These are phyloP conservation scores for Rugalucina vietnamica DNA, from an alignment of 2,888 invertebrate genomes.

Conservation along the genomic window DNA sequence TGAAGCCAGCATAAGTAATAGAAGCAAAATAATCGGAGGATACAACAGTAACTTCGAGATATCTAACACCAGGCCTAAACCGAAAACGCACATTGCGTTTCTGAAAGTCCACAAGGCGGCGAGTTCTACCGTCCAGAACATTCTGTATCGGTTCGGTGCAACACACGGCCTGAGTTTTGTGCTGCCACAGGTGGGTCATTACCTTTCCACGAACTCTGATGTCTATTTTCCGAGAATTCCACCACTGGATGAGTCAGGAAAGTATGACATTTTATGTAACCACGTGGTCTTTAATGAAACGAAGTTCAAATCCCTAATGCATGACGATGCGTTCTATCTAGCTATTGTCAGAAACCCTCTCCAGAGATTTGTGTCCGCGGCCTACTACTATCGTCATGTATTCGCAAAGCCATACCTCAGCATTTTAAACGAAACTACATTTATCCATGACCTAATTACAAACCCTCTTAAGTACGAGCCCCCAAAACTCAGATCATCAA, in stretches of 20 bases:
- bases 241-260: not conserved
- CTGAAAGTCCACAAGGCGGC: conserved; percentile 39
- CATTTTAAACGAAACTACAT: not conserved
- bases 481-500: not conserved
- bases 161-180: not conserved
- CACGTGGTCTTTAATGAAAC: not conserved
- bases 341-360: not conserved
- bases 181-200: not conserved
- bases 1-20: too few relatives aligned
- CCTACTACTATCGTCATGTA: not conserved
- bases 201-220: not conserved
- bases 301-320: not conserved
- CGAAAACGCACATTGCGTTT: conserved; percentile 20
- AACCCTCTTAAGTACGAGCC: too few relatives aligned
- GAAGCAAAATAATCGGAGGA: too few relatives aligned
- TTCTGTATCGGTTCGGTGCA: conserved; percentile 20
- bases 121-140: conserved; percentile 34
- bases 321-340: not conserved
- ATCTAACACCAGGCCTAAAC: not conserved
- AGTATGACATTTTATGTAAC: not conserved
- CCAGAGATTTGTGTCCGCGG: not conserved
- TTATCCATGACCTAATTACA: conserved; percentile 1
- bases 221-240: not conserved
- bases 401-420: not conserved
- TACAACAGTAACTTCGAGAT: too few relatives aligned